A percentile compares a stretch with the other conserved stretches of the same genome.
phyloP scores from a whole-genome alignment of 30 jellyfish, hydroid and myxozoan genomes.

The Hydractinia symbiolongicarpus region DNA sequence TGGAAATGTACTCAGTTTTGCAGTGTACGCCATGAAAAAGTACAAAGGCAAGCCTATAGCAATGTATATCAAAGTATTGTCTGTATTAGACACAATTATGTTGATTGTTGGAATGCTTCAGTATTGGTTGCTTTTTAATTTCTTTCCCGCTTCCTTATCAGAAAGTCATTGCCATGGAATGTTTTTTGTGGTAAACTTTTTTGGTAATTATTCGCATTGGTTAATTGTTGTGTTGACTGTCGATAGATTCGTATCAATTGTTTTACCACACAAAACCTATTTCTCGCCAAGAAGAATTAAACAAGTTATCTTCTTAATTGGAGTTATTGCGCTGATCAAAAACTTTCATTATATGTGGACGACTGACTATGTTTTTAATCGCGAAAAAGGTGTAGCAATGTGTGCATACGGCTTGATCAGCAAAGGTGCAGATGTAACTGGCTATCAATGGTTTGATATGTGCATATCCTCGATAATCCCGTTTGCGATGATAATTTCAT shows the following conservation, averaged over 20 bases:
- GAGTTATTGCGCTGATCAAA: not conserved
- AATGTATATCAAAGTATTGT: not conserved
- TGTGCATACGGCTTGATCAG: constrained; percentile 10
- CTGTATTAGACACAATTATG: constrained; percentile 15
- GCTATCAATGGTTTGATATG: constrained; percentile 17
- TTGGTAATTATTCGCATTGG: constrained; percentile 29
- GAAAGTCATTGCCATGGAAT: constrained; percentile 17
- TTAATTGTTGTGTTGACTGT: not conserved
- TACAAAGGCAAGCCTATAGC: not conserved
- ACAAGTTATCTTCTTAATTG: not conserved
- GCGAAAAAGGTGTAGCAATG: not conserved
- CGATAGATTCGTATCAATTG: not conserved
- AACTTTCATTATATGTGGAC: constrained; percentile 30
- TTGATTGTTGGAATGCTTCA: constrained; percentile 16
- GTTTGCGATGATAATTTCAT: not conserved
- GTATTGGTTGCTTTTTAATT: constrained; percentile 20
- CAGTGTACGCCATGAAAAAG: not conserved
- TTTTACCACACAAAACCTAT: not conserved
- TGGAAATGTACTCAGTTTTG: constrained; percentile 20
- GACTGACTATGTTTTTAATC: not conserved
- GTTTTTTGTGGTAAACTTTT: constrained; percentile 13
- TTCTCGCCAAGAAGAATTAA: not conserved
- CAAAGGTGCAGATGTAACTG: constrained; percentile 6
- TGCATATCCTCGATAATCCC: constrained; percentile 3
- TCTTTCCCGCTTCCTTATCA: not conserved